Conservation (phyloP, 2,888 invertebrate species). For the Atrina japonica region DNA sequence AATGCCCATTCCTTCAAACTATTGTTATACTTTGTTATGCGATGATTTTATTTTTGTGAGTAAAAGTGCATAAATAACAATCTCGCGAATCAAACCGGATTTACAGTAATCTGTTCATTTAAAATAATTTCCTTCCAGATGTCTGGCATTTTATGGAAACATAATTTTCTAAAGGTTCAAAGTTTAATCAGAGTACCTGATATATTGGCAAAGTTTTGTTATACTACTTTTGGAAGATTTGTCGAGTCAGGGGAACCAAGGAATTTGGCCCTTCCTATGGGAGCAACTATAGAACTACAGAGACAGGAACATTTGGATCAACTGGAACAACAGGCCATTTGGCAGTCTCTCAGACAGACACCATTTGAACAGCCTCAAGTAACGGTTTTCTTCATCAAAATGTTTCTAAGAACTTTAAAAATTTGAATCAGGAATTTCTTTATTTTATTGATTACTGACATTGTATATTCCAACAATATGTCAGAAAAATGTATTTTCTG, state of each 20-base stretch:
- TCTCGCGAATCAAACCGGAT: no score
- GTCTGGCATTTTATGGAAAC: conserved; percentile 81
- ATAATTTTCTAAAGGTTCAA: conserved; percentile 80
- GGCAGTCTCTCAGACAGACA: conserved; percentile 58
- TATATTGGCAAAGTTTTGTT: conserved; percentile 76
- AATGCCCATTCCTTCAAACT: no score
- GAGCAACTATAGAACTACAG: conserved; percentile 83
- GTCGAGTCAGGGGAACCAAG: conserved; percentile 80
- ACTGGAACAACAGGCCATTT: conserved; percentile 82
- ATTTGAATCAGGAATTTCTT: conserved; percentile 17
- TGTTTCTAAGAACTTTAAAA: no score
- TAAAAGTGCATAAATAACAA: no score
- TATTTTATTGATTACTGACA: conserved; percentile 22
- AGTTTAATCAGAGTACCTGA: conserved; percentile 80
- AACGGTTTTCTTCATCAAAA: no score
- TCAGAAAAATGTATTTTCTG: no score
- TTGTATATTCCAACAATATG: no score
- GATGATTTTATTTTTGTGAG: no score
- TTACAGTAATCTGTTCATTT: no score
- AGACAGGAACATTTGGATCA: conserved; percentile 82
- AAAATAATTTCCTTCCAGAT: no score
- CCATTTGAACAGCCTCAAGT: conserved; percentile 42
- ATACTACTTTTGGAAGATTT: conserved; percentile 80
- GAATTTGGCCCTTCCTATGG: conserved; percentile 79
- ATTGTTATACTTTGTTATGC: no score